Evolutionary conservation across 2,113 vertebrate species (phyloP).

Genomic region (mouse (Mus musculus)): GRCm39 chr12:109022001-109022500

Average conservation of each 20-base stretch:
- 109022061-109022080: neutral
- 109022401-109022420: neutral
- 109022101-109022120: neutral
- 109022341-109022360: neutral
- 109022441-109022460: neutral
- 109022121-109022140: neutral
- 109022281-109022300: neutral
- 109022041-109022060: neutral
- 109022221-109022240: neutral
- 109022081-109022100: neutral
- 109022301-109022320: neutral
- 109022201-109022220: neutral
- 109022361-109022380: neutral
- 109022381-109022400: neutral
- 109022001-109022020: neutral
- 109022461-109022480: neutral
- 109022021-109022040: neutral
- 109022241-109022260: rapidly evolving
- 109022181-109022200: neutral
- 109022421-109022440: neutral
- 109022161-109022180: neutral
- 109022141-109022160: neutral
- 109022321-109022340: neutral
- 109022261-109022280: neutral
- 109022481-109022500: neutral